These are phyloP conservation scores for Pantelozetes paolii DNA, from an alignment of 2,888 invertebrate genomes.

Conservation along the genomic window DNA sequence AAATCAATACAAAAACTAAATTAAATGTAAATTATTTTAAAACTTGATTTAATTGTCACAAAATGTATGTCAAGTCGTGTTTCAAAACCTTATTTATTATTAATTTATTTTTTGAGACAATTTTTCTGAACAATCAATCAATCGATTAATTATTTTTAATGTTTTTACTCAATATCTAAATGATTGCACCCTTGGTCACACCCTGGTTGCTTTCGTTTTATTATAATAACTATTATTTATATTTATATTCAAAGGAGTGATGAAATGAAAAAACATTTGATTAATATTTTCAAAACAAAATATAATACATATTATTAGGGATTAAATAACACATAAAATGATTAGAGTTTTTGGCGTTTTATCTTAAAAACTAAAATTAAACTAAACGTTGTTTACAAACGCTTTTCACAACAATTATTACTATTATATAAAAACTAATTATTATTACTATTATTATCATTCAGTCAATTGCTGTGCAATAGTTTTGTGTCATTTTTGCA, in stretches of 20 bases:
- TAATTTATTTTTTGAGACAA: no score
- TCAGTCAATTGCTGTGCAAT: conserved; percentile 32
- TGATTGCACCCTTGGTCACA: background rate
- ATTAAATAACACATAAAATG: conserved; percentile 1
- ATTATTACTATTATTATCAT: no score
- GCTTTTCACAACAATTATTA: background rate
- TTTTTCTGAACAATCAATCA: background rate
- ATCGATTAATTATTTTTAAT: background rate
- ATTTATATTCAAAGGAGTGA: no score
- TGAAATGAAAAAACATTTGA: no score
- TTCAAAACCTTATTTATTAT: no score
- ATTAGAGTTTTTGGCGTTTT: background rate
- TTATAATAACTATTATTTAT: no score
- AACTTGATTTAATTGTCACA: conserved; percentile 26
- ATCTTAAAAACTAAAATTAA: conserved; percentile 1
- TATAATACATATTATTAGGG: background rate
- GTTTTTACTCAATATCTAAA: background rate
- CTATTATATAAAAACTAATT: no score
- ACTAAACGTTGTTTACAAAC: background rate
- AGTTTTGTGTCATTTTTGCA: conserved; percentile 21
- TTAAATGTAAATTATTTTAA: no score
- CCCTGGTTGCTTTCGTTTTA: background rate
- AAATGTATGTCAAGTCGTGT: conserved; percentile 6
- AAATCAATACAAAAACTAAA: no score
- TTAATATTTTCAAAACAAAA: no score